A percentile compares a stretch with the other conserved stretches of the same genome.
Evolutionary conservation across 2,797 vertebrate genomes (phyloP).

Genomic region (Acomys russatus): DNA sequence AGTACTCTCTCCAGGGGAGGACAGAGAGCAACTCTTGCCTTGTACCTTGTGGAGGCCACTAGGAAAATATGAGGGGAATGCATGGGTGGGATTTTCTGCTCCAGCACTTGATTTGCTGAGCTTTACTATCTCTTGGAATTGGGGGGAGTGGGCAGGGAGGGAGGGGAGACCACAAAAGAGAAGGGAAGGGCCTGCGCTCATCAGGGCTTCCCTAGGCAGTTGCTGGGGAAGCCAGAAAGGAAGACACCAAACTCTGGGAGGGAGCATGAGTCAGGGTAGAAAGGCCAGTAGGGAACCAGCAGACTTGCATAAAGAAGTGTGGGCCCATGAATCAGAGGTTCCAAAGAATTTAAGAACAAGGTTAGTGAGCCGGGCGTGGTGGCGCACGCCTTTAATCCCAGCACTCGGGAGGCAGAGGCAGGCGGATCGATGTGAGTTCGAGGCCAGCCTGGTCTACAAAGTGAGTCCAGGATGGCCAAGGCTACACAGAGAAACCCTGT

Average conservation of each 20-base stretch:
- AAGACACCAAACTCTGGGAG: neutral
- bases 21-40: neutral
- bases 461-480: too few species aligned
- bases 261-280: neutral
- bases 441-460: too few species aligned
- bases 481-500: too few species aligned
- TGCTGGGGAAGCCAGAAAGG: neutral
- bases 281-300: neutral
- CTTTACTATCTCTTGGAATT: too few species aligned
- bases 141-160: too few species aligned
- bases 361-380: too few species aligned
- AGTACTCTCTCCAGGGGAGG: neutral
- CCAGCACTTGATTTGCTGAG: neutral
- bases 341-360: neutral
- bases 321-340: rapidly evolving
- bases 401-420: too few species aligned
- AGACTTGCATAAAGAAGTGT: rapidly evolving
- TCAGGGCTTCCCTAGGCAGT: too few species aligned
- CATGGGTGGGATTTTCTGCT: neutral
- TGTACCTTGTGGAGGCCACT: neutral
- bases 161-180: neutral
- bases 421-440: too few species aligned
- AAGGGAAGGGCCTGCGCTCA: rapidly evolving
- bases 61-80: neutral
- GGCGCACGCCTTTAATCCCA: too few species aligned